Evolutionary conservation across 1,140 invertebrate genomes (phyloP), one percentile per base, ranked within the genome.

Genomic region (Drosophila trapezifrons): DNA sequence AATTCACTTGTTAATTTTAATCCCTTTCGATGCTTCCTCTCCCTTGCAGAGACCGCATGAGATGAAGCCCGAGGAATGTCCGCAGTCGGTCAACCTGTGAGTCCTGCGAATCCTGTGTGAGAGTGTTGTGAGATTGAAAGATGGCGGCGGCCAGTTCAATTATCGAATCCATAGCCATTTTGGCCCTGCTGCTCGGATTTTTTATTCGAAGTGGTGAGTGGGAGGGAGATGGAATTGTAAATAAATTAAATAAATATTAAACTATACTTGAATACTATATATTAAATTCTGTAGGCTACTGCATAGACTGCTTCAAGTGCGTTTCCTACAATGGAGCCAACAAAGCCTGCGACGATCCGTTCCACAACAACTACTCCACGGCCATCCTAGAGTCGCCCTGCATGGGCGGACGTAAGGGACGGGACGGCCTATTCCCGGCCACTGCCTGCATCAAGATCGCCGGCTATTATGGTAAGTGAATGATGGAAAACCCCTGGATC

Each of bases 271-370:
- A 42, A 18, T 20, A n/a, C n/a, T 8, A 45, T 17, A 0, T 4
- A 1, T 55, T 65, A n/a, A n/a, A n/a, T n/a, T n/a, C n/a, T 69
- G 35, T 57, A 95, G 95, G 92, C 7, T 86, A 92, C 37, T 93
- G 94, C 38, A 98, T 99, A 87, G 98, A 99, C 91, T 99, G 98
- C 92, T 99, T 98, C 93, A 98, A 98, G 91, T 99, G 98, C 91
- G 96, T 98, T 15, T 99, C 98, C 2, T 94, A 98, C 91, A 97
- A 98, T 91, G 96, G 96, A 10, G 93, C 95, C 80, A 98, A 98
- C 91, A 94, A 94, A 66, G 95, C 96, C 3, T 99, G 98, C 92
- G 98, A 99, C 91, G 98, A 99, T 93, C 97, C 98, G 0, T 99
- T 99, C 93, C 98, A 99, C 93, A 98, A 98, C 91, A 98, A 98